phyloP scores from a whole-genome alignment of 1,140 invertebrate species.

The Zaprionus davidi region DNA sequence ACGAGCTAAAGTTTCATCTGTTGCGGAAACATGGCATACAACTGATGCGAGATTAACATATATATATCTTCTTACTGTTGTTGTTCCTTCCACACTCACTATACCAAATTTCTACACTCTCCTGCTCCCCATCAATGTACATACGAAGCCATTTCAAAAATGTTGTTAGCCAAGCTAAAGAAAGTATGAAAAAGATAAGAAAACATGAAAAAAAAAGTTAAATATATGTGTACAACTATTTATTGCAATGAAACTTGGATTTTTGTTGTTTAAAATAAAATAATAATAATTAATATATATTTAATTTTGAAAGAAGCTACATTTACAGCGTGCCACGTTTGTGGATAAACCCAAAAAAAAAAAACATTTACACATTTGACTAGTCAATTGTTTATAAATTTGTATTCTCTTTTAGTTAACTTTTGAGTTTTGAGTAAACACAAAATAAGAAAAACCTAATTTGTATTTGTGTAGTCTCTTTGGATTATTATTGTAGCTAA shows the following conservation, averaged over 20 bases:
- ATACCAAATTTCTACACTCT: not conserved
- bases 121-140: conserved; percentile 17
- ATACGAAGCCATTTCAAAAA: conserved; percentile 20
- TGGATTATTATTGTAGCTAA: conserved; percentile 59
- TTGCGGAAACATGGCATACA: conserved; percentile 83
- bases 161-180: conserved; percentile 69
- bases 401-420: conserved; percentile 11
- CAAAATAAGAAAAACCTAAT: not conserved
- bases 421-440: conserved; percentile 30
- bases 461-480: conserved; percentile 41
- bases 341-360: conserved; percentile 25
- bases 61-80: not conserved
- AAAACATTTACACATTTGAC: conserved; percentile 2
- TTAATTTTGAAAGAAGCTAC: conserved; percentile 30
- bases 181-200: conserved; percentile 10
- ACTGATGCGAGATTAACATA: not conserved
- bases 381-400: conserved; percentile 22
- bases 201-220: conserved; percentile 55
- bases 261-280: conserved; percentile 34
- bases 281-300: conserved; percentile 22
- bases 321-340: conserved; percentile 30
- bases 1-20: conserved; percentile 81
- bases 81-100: not conserved
- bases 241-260: conserved; percentile 68
- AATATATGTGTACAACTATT: conserved; percentile 82